Evolutionary conservation across 2,113 vertebrate species (phyloP), one percentile per base, ranked within the genome.

Genomic region (Leptobrachium ailaonicum): DNA sequence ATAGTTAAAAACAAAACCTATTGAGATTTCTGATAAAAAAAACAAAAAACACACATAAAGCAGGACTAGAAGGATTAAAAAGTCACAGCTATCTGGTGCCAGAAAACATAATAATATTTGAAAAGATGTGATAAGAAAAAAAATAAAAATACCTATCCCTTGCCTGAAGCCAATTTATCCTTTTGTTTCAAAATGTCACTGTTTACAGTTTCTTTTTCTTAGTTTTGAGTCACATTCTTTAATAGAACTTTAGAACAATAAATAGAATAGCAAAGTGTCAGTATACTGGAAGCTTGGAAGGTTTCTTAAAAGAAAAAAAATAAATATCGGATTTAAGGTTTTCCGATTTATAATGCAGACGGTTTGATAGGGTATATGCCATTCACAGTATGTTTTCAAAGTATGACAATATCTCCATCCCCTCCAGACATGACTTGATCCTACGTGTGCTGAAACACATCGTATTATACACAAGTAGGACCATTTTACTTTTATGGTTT

Each of bases 211-310:
- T 71, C 12, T 6, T 77, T 60, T 71, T 69, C 9, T 70, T 45
- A 41, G 42, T 77, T 70, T 62, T 9, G 76, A 77, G 66, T 70
- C 50, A 40, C 41, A 62, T 60, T 47, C 67, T 77, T n/a, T 40
- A 77, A 77, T 77, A 70, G 66, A 77, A 47, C 41, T 77, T 77
- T 77, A 58, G 68, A 77, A 77, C 67, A 77, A 62, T 77, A 77
- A 70, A 69, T 4, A 45, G 56, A 70, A 70, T 70, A 47, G 12
- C 8, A 70, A 71, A 41, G 62, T 41, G 60, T 44, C 13, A 40
- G 32, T 77, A 70, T 70, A 58, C 9, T 42, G 69, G 56, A 62
- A 58, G 41, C 40, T 66, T 45, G 66, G 41, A 70, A 70, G 44
- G 41, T 14, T 50, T 50, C 47, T 50, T 32, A 32, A 50, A 50